Evolutionary conservation across 2,113 vertebrate genomes (phyloP).

Genomic region (Rana temporaria): DNA sequence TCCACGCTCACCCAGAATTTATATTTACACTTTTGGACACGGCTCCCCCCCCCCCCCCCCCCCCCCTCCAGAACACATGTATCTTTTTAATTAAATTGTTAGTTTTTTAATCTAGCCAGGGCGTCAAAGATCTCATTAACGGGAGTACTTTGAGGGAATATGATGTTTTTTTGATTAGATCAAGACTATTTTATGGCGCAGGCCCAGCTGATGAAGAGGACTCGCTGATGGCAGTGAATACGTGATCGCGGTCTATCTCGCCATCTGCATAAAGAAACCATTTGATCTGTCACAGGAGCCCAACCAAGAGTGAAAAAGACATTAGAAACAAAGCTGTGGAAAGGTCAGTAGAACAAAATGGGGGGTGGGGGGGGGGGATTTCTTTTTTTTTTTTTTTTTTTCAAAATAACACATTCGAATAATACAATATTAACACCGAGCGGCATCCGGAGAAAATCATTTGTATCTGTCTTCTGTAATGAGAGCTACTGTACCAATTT

Average conservation of each 20-base stretch:
- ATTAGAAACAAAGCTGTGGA: slow-evolving; percentile 73
- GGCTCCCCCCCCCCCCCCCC: slow-evolving; percentile 22
- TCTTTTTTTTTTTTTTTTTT: too few relatives aligned
- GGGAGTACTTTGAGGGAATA: slow-evolving; percentile 65
- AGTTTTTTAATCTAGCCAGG: slow-evolving; percentile 69
- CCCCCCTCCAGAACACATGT: slow-evolving; percentile 66
- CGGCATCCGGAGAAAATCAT: slow-evolving; percentile 42
- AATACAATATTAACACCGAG: slow-evolving; percentile 8
- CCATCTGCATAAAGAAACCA: slow-evolving; percentile 71
- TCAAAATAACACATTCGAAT: not conserved
- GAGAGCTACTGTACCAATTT: slow-evolving; percentile 10
- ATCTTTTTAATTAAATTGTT: slow-evolving; percentile 74
- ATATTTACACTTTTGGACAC: slow-evolving; percentile 64
- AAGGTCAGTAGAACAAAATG: slow-evolving; percentile 70
- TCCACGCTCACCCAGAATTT: slow-evolving; percentile 63
- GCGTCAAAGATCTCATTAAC: slow-evolving; percentile 71
- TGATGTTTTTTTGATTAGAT: slow-evolving; percentile 74
- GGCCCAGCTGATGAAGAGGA: slow-evolving; percentile 68
- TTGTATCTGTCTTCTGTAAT: slow-evolving; percentile 28
- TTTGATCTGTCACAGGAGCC: slow-evolving; percentile 68
- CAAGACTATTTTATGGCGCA: slow-evolving; percentile 67
- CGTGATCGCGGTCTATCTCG: slow-evolving; percentile 67
- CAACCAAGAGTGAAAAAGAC: slow-evolving; percentile 76
- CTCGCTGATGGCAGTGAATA: slow-evolving; percentile 67
- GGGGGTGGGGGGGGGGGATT: slow-evolving; percentile 23